These are phyloP conservation scores for Aethina tumida DNA, from an alignment of 1,140 invertebrate genomes.

Conservation along the genomic window DNA sequence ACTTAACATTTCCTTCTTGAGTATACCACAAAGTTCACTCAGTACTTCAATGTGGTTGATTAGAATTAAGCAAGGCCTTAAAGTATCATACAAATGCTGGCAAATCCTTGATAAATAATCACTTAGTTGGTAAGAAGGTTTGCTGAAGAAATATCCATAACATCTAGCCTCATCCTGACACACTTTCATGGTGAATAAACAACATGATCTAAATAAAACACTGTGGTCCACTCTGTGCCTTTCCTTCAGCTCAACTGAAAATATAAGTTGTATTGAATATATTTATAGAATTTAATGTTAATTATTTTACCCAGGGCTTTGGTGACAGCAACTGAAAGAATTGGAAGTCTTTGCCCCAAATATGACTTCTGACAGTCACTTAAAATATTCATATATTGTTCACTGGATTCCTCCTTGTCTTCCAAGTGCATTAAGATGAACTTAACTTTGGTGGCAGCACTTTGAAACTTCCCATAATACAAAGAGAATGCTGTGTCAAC, in stretches of 20 bases:
- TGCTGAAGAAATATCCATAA: slow-evolving; percentile 80
- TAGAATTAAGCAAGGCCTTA: slow-evolving; percentile 93
- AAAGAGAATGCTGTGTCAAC: slow-evolving; percentile 75
- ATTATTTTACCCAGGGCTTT: too few relatives aligned
- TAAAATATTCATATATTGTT: slow-evolving; percentile 66
- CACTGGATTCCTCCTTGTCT: slow-evolving; percentile 54
- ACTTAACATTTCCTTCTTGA: slow-evolving; percentile 88
- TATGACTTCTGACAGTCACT: slow-evolving; percentile 81
- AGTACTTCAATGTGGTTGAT: slow-evolving; percentile 96
- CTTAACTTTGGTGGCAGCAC: slow-evolving; percentile 72
- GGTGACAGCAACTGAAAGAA: slow-evolving; percentile 66
- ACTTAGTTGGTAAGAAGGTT: slow-evolving; percentile 51
- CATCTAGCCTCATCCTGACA: slow-evolving; percentile 87
- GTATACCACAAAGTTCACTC: slow-evolving; percentile 90
- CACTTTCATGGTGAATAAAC: slow-evolving; percentile 81
- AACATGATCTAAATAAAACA: slow-evolving; percentile 74
- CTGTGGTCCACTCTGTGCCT: slow-evolving; percentile 78
- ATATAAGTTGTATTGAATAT: too few relatives aligned
- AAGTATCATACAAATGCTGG: slow-evolving; percentile 80
- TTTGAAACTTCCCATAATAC: slow-evolving; percentile 91
- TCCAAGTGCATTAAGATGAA: slow-evolving; percentile 76
- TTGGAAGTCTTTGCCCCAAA: slow-evolving; percentile 60
- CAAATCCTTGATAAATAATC: slow-evolving; percentile 78
- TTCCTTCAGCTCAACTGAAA: slow-evolving; percentile 53
- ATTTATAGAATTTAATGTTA: too few relatives aligned